Base-by-base conservation (phyloP, 2,888 invertebrate species). In the Drosophila paranaensis region DNA sequence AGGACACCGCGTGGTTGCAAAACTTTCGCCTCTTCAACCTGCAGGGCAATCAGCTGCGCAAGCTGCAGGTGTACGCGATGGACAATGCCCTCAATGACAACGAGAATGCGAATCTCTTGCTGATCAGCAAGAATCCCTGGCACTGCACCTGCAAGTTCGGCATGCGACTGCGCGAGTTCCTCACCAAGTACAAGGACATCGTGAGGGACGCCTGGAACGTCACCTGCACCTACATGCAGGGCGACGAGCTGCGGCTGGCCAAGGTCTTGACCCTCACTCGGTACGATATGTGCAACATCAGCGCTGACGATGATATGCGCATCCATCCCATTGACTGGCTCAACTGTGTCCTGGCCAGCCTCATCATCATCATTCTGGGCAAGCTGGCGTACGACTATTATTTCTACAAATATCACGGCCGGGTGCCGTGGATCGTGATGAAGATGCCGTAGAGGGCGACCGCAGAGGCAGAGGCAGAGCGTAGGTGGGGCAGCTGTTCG, bases 351-450 rank as follows among this genome's bases (percentile, higher is more conserved):
- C 93, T 97, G 64, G 95, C 95, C 0, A 92, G 93, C 4, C 92
- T 97, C 60, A 96, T 97, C 76, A 81, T 97, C 2, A 91, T 96
- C n/a, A 94, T 97, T 10, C 91, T 97, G 40, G 94, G 95, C 16
- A 96, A 96, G 92, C 94, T 97, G 69, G 93, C 95, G 0, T 97
- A 97, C 87, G 97, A 97, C 92, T 97, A 97, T 93, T 96, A 96
- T 92, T 94, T 93, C 83, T 97, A 96, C 91, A 96, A 96, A 91
- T 95, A 95, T 69, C 96, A 96, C 27, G 97, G 97, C 0, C 94
- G 95, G 85, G 93, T 97, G 70, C 97, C 97, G 0, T 97, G 97
- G 97, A 95, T 97, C 74, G 96, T 96, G 3, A 95, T 96, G 55
- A 95, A 96, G 92, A 94, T 97, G 92, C 97, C 97, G 3, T 77